Evolutionary conservation across 2,797 vertebrate species (phyloP).

Genomic region (Scolopax bukidnonensis): DNA sequence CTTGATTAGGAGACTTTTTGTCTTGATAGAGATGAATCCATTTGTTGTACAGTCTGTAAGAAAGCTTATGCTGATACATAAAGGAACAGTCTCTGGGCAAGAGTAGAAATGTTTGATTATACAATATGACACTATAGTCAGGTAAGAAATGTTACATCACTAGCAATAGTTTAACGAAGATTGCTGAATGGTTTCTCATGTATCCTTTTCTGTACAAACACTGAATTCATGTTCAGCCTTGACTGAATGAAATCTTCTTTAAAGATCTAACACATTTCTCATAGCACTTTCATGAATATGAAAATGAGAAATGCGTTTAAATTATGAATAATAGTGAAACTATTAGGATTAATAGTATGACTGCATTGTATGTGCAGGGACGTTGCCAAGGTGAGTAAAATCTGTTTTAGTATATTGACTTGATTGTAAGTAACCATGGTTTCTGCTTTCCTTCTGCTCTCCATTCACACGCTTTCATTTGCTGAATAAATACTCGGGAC

Average conservation of each 20-base stretch:
- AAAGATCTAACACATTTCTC: neutral
- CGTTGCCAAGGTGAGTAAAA: neutral
- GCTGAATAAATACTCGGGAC: neutral
- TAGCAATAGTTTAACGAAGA: neutral
- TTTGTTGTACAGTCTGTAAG: neutral
- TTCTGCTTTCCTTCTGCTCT: constrained; percentile 11
- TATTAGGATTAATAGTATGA: neutral
- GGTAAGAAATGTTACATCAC: neutral
- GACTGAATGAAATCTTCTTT: neutral
- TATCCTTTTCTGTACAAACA: neutral
- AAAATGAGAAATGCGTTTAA: neutral
- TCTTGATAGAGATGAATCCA: neutral
- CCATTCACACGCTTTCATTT: neutral
- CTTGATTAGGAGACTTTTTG: neutral
- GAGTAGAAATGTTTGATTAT: neutral
- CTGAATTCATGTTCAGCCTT: neutral
- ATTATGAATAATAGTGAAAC: neutral
- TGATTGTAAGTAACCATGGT: constrained; percentile 10
- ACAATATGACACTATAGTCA: neutral
- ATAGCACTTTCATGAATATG: neutral
- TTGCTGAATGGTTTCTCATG: neutral
- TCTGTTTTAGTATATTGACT: neutral
- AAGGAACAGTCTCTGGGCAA: neutral
- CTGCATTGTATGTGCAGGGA: neutral
- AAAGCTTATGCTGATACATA: neutral